Percentiles rank a stretch among this genome's conserved stretches.
Conservation (phyloP, 2,797 vertebrate species). For the Octomys mimax region DNA sequence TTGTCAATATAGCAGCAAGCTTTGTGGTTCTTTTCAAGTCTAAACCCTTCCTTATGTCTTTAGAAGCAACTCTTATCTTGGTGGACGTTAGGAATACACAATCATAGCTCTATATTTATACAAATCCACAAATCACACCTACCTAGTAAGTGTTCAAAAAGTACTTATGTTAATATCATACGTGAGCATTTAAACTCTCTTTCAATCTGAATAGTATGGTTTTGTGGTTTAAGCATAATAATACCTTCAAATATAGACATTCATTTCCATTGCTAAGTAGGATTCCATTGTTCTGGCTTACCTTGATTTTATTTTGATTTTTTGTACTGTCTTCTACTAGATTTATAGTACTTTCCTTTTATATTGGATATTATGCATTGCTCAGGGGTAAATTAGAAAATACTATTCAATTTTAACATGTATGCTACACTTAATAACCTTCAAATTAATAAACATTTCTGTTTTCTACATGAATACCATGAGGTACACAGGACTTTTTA, state of each 20-base stretch:
- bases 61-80: neutral
- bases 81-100: neutral
- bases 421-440: neutral
- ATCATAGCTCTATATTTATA: neutral
- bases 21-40: neutral
- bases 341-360: neutral
- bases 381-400: slow-evolving; percentile 23
- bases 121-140: neutral
- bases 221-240: neutral
- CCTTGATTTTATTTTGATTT: neutral
- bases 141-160: neutral
- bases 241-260: neutral
- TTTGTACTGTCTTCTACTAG: neutral
- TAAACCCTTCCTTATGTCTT: neutral
- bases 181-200: neutral
- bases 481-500: neutral
- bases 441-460: slow-evolving; percentile 27
- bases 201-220: neutral
- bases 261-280: neutral
- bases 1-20: neutral
- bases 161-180: neutral
- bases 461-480: neutral
- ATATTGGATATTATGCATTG: neutral
- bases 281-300: neutral
- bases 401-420: neutral